Conservation (phyloP, 2,797 vertebrate genomes). For the Etheostoma nigrum region DNA sequence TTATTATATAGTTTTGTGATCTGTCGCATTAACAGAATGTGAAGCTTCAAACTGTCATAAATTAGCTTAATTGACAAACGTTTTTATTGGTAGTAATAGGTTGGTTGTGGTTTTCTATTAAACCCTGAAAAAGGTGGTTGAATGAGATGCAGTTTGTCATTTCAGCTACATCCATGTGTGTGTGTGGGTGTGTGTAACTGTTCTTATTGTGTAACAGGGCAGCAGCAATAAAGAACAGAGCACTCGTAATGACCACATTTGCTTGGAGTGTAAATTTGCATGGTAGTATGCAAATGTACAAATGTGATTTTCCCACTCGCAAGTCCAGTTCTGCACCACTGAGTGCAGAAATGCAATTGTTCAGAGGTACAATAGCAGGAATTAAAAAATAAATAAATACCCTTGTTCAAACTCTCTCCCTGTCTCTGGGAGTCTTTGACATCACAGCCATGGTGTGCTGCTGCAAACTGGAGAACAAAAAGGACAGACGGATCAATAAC, state of each 20-base stretch:
- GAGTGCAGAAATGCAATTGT: not conserved
- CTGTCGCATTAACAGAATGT: no score
- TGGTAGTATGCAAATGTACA: not conserved
- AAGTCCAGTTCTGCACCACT: not conserved
- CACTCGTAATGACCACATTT: not conserved
- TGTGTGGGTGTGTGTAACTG: not conserved
- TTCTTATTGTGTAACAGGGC: not conserved
- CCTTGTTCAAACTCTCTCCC: not conserved
- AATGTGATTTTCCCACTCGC: not conserved
- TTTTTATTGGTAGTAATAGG: no score
- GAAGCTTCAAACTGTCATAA: no score
- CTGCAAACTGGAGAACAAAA: not conserved
- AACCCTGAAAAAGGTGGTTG: no score
- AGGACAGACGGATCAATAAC: not conserved
- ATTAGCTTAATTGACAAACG: no score
- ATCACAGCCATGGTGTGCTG: not conserved
- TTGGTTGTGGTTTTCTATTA: no score
- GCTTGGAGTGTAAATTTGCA: not conserved
- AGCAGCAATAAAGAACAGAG: not conserved
- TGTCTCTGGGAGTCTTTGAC: not conserved
- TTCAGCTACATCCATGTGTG: not conserved
- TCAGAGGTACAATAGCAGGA: not conserved
- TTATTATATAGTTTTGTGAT: no score
- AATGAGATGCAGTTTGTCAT: no score
- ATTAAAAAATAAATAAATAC: no score